Conservation (phyloP, 2,888 invertebrate species). For the Eumacrocentrus americanus region DNA sequence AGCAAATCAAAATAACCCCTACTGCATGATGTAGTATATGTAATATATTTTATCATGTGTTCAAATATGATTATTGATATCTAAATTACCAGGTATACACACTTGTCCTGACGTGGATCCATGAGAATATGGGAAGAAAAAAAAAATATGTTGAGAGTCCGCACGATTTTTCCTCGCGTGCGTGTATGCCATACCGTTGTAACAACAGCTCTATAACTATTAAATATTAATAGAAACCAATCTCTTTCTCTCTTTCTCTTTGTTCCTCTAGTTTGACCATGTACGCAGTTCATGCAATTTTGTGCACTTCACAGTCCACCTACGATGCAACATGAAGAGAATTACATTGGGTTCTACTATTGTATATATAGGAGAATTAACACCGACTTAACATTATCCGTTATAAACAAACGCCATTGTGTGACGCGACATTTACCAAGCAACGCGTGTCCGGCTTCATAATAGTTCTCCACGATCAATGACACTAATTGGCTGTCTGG, state of each 20-base stretch:
- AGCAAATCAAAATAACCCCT: no score
- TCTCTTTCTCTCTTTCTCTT: not conserved
- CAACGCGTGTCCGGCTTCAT: constrained; percentile 31
- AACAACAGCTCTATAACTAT: not conserved
- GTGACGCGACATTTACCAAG: constrained; percentile 24
- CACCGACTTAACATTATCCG: constrained; percentile 32
- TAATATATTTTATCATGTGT: no score
- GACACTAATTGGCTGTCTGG: constrained; percentile 34
- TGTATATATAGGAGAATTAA: constrained; percentile 24
- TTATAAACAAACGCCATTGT: constrained; percentile 38
- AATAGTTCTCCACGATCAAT: constrained; percentile 33
- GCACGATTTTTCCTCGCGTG: constrained; percentile 2
- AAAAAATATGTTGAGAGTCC: not conserved
- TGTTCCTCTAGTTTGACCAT: not conserved
- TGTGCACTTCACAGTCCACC: not conserved
- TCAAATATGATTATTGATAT: no score
- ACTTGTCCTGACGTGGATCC: no score
- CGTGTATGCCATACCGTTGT: not conserved
- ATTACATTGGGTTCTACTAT: constrained; percentile 13
- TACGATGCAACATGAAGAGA: not conserved
- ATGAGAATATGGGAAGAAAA: not conserved
- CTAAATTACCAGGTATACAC: no score
- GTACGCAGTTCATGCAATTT: not conserved
- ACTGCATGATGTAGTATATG: no score
- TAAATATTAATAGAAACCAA: constrained; percentile 16